A percentile compares a stretch with the other conserved stretches of the same genome.
Evolutionary conservation across 2,113 vertebrate species (phyloP).

Genomic region (Chlorodrepanis virens): DNA sequence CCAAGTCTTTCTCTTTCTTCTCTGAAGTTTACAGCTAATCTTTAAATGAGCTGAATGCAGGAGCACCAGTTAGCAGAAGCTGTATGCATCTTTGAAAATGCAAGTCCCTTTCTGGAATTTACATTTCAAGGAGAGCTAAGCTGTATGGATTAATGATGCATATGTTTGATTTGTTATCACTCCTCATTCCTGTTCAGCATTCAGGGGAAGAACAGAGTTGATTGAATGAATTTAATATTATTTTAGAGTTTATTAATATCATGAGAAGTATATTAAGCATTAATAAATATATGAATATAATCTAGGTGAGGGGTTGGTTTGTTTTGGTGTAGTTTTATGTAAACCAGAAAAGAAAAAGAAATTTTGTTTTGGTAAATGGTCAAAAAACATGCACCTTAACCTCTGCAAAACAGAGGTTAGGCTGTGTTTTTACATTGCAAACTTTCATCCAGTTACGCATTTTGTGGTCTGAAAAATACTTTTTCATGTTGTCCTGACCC

Average conservation of each 20-base stretch:
- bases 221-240: background rate
- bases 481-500: background rate
- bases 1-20: background rate
- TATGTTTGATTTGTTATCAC: background rate
- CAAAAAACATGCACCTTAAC: background rate
- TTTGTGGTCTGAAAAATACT: background rate
- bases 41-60: conserved; percentile 5
- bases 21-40: conserved; percentile 42
- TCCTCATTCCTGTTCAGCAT: background rate
- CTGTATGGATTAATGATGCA: conserved; percentile 17
- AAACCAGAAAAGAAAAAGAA: background rate
- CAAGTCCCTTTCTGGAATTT: conserved; percentile 10
- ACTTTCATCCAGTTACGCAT: background rate
- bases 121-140: conserved; percentile 30
- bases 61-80: background rate
- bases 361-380: background rate
- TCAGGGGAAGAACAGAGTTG: background rate
- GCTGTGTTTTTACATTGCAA: background rate
- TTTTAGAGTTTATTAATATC: background rate
- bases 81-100: background rate
- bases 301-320: background rate
- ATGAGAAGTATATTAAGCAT: background rate
- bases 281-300: background rate
- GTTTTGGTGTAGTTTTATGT: background rate
- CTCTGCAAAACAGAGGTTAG: background rate